These are phyloP conservation scores for Listrodromus nycthemerus DNA, from an alignment of 2,888 invertebrate species.

Conservation along the genomic window DNA sequence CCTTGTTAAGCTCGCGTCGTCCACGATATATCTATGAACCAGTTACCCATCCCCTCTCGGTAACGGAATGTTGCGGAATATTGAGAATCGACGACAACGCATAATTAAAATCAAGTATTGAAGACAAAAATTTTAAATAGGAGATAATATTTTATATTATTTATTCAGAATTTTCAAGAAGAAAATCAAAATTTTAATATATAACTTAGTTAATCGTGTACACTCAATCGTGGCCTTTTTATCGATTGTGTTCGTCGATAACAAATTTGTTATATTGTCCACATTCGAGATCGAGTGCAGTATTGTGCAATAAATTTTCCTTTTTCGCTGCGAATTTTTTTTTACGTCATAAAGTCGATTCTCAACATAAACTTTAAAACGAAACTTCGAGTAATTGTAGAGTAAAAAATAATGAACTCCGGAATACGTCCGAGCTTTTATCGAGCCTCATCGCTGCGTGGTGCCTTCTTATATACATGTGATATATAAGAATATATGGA, in stretches of 20 bases:
- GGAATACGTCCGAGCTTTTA: conserved; percentile 54
- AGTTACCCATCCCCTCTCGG: conserved; percentile 33
- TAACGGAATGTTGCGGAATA: conserved; percentile 31
- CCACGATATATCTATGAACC: conserved; percentile 48
- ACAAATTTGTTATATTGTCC: conserved; percentile 41
- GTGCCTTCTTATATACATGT: conserved; percentile 79
- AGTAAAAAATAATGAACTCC: neutral
- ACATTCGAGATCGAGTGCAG: conserved; percentile 47
- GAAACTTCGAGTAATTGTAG: conserved; percentile 8
- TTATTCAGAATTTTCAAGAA: conserved; percentile 64
- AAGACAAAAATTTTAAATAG: conserved; percentile 17
- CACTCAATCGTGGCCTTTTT: conserved; percentile 14
- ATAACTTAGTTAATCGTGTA: conserved; percentile 61
- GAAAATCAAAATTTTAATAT: conserved; percentile 77
- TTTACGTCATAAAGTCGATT: conserved; percentile 24
- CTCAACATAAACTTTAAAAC: conserved; percentile 25
- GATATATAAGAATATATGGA: conserved; percentile 76
- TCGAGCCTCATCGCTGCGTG: conserved; percentile 63
- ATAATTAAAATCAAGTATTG: conserved; percentile 14
- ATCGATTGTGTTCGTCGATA: conserved; percentile 26
- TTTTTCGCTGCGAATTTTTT: conserved; percentile 9
- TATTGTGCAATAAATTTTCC: conserved; percentile 37
- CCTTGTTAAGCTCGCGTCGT: conserved; percentile 76
- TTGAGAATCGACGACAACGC: conserved; percentile 37
- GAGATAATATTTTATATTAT: conserved; percentile 63